Evolutionary conservation across 37 sponge, comb jelly and placozoan species (phyloP).

Genomic region (Hormiphora californensis): DNA sequence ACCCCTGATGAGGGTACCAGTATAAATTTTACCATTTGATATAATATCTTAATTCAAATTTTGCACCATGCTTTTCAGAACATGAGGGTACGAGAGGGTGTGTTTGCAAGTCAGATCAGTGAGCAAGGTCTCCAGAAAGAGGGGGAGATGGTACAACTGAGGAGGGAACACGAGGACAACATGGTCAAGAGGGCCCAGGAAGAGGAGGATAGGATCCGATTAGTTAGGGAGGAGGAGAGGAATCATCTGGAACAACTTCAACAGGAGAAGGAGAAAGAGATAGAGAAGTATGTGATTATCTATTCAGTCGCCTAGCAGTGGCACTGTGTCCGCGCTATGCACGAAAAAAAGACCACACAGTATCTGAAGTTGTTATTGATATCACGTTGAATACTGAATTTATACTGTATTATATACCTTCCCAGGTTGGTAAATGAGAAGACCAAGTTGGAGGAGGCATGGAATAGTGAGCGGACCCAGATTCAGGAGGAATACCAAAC

Average conservation of each 20-base stretch:
- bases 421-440: background rate
- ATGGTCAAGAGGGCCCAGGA: background rate
- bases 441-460: background rate
- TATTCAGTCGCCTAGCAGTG: background rate
- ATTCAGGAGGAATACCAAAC: conserved; percentile 19
- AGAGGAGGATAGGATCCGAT: background rate
- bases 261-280: conserved; percentile 23
- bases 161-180: background rate
- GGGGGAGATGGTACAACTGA: background rate
- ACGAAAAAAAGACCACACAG: too few species aligned
- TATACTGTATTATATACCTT: background rate
- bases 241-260: background rate
- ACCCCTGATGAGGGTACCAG: too few species aligned
- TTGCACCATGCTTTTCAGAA: background rate
- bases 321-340: too few species aligned
- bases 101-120: background rate
- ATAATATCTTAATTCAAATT: too few species aligned
- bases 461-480: background rate
- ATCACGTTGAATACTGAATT: background rate
- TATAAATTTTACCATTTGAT: too few species aligned
- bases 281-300: background rate
- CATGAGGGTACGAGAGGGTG: conserved; percentile 5
- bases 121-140: background rate
- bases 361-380: background rate
- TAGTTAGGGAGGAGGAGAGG: conserved; percentile 19